Base-by-base conservation (phyloP, 2,888 invertebrate species). In the Chalcosyrphus nemorum region DNA sequence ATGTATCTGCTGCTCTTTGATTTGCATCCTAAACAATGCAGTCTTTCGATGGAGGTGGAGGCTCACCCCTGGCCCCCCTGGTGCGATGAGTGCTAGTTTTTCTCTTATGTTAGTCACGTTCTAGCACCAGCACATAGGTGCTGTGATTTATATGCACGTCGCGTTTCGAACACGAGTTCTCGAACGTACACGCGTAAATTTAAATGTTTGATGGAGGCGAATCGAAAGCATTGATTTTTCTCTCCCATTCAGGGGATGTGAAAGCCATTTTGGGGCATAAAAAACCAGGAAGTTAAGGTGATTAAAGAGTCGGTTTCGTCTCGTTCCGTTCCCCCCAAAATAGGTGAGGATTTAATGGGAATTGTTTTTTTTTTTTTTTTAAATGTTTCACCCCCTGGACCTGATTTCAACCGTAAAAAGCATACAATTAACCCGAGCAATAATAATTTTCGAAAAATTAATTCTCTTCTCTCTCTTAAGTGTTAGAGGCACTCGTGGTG, bases 141-240 rank as follows among this genome's bases (percentile, higher is more conserved):
- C 35, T 45, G 41, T 74, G 72, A 82, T 82, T 82, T 78, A 74
- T 74, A 77, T 82, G 77, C 82, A 35, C 27, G 78, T 72, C 82
- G 32, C 68, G 82, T 74, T 68, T 74, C 56, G 72, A 82, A 78
- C 82, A 74, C 72, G 54, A 47, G 77, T 68, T 77, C 72, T 43
- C 61, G 19, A 66, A 41, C 65, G 72, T 38, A 59, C 71, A 59
- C 76, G 77, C 81, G 82, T 77, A 82, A 68, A 74, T 74, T 82
- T 56, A 68, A 82, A 74, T 77, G 72, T 68, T 77, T 56, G 66
- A 57, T 81, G 35, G 57, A 70, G 65, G 35, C 63, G 81, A 71
- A 71, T 66, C 71, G 76, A 27, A 57, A 35, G 57, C 66, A 61
- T 77, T 68, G 70, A 77, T 77, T 77, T 77, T n/a, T n/a, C n/a